A percentile compares a stretch with the other conserved stretches of the same genome.
phyloP scores from a whole-genome alignment of 2,113 vertebrate genomes.

The Ptilonorhynchus violaceus region DNA sequence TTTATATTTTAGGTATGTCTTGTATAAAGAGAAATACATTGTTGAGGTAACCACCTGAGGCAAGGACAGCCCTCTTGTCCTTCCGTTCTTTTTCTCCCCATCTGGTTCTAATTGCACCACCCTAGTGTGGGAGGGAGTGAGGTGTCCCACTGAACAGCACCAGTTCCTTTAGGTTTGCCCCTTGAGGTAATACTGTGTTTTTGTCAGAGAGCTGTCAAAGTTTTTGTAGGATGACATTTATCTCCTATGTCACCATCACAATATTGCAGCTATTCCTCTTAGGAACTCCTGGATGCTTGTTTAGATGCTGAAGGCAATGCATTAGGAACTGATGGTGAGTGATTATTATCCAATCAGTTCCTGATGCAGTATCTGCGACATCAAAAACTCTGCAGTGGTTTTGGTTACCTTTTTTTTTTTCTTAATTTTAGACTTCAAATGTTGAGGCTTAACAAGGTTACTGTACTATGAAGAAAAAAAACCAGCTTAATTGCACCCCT shows the following conservation, averaged over 20 bases:
- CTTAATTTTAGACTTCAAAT: neutral
- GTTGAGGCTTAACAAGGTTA: neutral
- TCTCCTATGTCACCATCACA: neutral
- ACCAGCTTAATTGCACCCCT: neutral
- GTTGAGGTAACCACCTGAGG: neutral
- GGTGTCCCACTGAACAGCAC: neutral
- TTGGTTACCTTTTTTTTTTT: neutral
- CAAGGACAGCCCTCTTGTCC: neutral
- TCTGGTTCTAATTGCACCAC: neutral
- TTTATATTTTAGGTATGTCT: neutral
- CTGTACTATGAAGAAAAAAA: neutral
- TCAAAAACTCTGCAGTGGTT: conserved; percentile 80
- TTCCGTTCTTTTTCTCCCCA: neutral
- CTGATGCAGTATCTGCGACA: conserved; percentile 99
- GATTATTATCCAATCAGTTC: conserved; percentile 95
- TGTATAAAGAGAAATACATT: neutral
- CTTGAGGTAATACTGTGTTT: neutral
- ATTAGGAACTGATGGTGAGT: conserved; percentile 92
- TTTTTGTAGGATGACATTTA: neutral
- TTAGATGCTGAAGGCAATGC: conserved; percentile 98
- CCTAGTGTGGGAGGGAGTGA: neutral
- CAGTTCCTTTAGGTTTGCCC: neutral
- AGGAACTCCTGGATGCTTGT: conserved; percentile 72
- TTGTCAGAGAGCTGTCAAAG: neutral
- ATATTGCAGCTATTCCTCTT: neutral